Conservation (phyloP, 2,888 invertebrate genomes). For the Standfussiana lucernea region DNA sequence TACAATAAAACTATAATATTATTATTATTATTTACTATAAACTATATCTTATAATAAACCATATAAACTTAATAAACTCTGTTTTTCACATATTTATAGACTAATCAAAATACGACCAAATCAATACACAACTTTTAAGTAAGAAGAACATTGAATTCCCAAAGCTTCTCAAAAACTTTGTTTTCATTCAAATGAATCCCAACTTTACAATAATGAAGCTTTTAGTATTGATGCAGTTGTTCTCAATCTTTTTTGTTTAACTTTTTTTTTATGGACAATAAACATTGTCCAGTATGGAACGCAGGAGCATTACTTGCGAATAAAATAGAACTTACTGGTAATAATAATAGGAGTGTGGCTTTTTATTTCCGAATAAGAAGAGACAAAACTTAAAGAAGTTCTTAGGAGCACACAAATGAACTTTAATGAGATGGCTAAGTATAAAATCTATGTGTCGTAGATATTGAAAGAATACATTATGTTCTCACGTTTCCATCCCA, state of each 20-base stretch:
- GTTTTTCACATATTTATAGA: neutral
- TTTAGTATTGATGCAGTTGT: slow-evolving; percentile 52
- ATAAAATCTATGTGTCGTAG: neutral
- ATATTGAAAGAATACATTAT: neutral
- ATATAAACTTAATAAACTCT: too few species aligned
- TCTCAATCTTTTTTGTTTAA: slow-evolving; percentile 49
- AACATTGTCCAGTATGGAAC: neutral
- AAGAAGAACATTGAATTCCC: slow-evolving; percentile 19
- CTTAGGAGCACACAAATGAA: neutral
- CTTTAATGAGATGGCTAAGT: neutral
- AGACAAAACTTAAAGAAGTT: neutral
- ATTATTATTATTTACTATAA: too few species aligned
- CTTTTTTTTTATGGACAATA: neutral
- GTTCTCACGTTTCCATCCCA: neutral
- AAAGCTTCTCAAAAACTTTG: slow-evolving; percentile 51
- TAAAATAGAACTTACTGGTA: neutral
- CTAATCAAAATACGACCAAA: slow-evolving; percentile 35
- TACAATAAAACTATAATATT: too few species aligned
- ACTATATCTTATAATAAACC: too few species aligned
- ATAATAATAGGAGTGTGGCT: neutral
- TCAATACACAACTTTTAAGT: slow-evolving; percentile 37
- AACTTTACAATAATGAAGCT: slow-evolving; percentile 58
- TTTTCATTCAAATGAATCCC: slow-evolving; percentile 59
- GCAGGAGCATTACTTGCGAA: neutral
- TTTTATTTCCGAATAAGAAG: neutral